A percentile compares a stretch with the other conserved stretches of the same genome.
Conservation (phyloP, 2,113 vertebrate species). For the Cryptomyrus ogoouensis region DNA sequence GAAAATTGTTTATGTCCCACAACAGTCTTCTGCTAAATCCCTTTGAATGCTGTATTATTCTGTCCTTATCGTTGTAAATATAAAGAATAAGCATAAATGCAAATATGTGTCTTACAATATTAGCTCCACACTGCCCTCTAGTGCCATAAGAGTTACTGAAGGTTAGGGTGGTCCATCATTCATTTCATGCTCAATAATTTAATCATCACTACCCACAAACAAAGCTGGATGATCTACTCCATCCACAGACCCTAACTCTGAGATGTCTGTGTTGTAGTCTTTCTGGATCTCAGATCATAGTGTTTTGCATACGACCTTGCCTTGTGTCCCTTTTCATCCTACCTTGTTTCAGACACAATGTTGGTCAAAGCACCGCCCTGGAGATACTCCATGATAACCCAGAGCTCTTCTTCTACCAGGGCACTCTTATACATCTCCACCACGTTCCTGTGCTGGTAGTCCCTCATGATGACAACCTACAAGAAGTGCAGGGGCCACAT, state of each 20-base stretch:
- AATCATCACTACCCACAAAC: not conserved
- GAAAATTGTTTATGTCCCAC: conserved; percentile 6
- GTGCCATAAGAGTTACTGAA: conserved; percentile 39
- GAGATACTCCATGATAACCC: conserved; percentile 98
- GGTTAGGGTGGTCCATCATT: not conserved
- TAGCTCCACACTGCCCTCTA: conserved; percentile 53
- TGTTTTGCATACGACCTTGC: not conserved
- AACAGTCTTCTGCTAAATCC: not conserved
- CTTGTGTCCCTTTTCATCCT: conserved; percentile 10
- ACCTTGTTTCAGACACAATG: conserved; percentile 97
- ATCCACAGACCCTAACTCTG: not conserved
- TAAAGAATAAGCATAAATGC: too few species aligned
- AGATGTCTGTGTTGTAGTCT: not conserved
- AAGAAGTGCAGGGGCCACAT: not conserved
- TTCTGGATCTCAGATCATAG: not conserved
- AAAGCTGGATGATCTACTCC: not conserved
- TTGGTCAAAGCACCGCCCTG: conserved; percentile 96
- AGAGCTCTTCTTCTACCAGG: conserved; percentile 93
- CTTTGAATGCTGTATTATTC: not conserved
- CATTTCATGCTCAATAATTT: not conserved
- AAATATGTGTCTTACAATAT: too few species aligned
- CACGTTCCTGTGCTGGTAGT: conserved; percentile 92
- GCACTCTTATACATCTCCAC: conserved; percentile 99
- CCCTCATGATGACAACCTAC: conserved; percentile 98
- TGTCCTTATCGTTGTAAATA: too few species aligned